These are phyloP conservation scores for Phenacoccus solenopsis DNA, from an alignment of 1,140 invertebrate species.

Conservation along the genomic window DNA sequence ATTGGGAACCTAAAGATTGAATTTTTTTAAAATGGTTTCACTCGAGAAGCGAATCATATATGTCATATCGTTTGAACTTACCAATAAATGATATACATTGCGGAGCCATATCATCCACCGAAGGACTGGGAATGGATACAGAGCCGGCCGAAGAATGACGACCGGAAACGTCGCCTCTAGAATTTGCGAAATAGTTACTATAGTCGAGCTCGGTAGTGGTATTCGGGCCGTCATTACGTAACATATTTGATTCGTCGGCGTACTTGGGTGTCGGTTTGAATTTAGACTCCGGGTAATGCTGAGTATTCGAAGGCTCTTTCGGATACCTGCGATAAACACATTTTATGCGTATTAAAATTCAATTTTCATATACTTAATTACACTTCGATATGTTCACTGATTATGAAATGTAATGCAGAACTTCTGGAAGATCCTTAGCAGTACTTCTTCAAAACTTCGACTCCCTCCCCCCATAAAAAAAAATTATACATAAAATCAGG, in stretches of 20 bases:
- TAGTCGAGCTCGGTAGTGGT: not conserved
- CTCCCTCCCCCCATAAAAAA: too few relatives aligned
- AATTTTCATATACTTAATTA: too few relatives aligned
- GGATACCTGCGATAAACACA: not conserved
- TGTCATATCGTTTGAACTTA: constrained; percentile 27
- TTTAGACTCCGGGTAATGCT: not conserved
- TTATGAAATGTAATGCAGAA: too few relatives aligned
- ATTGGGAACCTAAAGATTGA: not conserved
- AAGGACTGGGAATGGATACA: constrained; percentile 32
- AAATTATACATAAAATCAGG: too few relatives aligned
- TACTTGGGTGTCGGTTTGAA: not conserved
- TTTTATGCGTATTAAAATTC: too few relatives aligned
- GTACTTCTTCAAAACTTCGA: too few relatives aligned
- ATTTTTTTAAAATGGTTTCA: not conserved
- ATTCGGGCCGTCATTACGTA: not conserved
- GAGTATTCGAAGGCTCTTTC: not conserved
- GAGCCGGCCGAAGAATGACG: not conserved
- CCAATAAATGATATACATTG: constrained; percentile 87
- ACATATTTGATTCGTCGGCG: not conserved
- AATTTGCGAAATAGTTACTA: not conserved
- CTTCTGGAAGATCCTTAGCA: too few relatives aligned
- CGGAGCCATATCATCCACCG: constrained; percentile 72
- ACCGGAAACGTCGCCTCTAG: constrained; percentile 25
- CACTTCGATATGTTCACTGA: too few relatives aligned
- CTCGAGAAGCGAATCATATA: not conserved